Evolutionary conservation across 2,797 vertebrate species (phyloP).

Genomic region (Rhinella marina): DNA sequence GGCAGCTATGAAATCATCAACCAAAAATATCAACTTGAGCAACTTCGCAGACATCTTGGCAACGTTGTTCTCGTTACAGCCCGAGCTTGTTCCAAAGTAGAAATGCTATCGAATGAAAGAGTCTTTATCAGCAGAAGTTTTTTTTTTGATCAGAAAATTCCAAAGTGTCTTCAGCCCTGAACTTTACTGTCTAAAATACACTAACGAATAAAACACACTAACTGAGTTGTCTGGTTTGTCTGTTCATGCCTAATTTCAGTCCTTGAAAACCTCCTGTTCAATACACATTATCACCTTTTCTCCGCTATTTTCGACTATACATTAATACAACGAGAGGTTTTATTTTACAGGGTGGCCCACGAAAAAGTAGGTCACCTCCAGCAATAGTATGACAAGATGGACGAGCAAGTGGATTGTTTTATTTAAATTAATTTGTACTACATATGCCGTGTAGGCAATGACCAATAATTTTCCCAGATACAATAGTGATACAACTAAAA

Average conservation of each 20-base stretch:
- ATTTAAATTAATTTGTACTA: too few species aligned
- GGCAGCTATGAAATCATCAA: not conserved
- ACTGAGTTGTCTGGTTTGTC: not conserved
- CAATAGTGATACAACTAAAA: too few species aligned
- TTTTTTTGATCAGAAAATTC: not conserved
- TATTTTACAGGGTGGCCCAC: too few species aligned
- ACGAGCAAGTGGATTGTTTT: too few species aligned
- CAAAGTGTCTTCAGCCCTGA: not conserved
- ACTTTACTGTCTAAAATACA: not conserved
- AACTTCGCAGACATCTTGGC: not conserved
- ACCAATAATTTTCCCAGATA: too few species aligned
- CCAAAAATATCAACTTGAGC: not conserved
- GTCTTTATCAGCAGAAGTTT: not conserved
- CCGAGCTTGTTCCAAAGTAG: not conserved
- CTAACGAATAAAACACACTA: not conserved
- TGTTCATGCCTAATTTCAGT: not conserved
- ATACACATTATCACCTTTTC: not conserved
- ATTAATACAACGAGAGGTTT: too few species aligned
- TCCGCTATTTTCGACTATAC: too few species aligned
- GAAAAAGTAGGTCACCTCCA: too few species aligned
- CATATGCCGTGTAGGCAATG: too few species aligned
- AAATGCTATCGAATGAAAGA: not conserved
- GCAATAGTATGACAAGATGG: too few species aligned
- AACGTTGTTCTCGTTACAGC: not conserved
- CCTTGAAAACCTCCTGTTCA: too few species aligned